Percentiles rank a stretch among this genome's conserved stretches.
Conservation (phyloP, 2,113 vertebrate species). For the Semicossyphus pulcher region DNA sequence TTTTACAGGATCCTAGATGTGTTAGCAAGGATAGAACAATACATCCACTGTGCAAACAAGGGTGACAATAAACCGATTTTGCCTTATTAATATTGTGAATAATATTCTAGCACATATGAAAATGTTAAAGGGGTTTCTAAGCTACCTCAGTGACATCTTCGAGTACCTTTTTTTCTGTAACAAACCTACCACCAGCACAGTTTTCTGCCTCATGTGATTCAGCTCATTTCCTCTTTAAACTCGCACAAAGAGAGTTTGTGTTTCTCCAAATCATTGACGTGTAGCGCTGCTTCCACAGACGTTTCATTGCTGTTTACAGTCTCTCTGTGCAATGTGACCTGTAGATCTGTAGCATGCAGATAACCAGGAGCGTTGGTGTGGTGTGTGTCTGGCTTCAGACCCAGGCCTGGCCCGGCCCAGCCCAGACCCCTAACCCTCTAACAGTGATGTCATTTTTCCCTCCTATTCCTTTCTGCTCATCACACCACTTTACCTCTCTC, state of each 20-base stretch:
- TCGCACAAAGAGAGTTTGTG: constrained; percentile 26
- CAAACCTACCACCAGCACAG: background rate
- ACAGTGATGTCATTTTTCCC: constrained; percentile 72
- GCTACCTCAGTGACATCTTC: too few relatives aligned
- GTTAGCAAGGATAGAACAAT: too few relatives aligned
- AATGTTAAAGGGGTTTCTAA: too few relatives aligned
- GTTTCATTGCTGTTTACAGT: constrained; percentile 20
- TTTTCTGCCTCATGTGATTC: constrained; percentile 57
- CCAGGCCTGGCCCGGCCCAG: constrained; percentile 50
- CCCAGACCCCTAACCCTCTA: constrained; percentile 79
- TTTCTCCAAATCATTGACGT: constrained; percentile 29
- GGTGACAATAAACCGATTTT: too few relatives aligned
- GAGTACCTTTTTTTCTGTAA: background rate
- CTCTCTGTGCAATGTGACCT: constrained; percentile 37
- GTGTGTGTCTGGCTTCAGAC: constrained; percentile 65
- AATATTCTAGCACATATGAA: too few relatives aligned
- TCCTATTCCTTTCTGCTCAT: constrained; percentile 52
- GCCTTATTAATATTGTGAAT: too few relatives aligned
- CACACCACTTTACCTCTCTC: constrained; percentile 20
- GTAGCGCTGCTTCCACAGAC: constrained; percentile 41
- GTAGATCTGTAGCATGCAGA: constrained; percentile 32
- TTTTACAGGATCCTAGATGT: too few relatives aligned
- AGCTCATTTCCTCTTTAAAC: constrained; percentile 43
- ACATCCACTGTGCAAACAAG: too few relatives aligned
- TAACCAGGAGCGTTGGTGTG: constrained; percentile 44